Base-by-base conservation (phyloP, 2,888 invertebrate genomes). In the Lochmaea crataegi region DNA sequence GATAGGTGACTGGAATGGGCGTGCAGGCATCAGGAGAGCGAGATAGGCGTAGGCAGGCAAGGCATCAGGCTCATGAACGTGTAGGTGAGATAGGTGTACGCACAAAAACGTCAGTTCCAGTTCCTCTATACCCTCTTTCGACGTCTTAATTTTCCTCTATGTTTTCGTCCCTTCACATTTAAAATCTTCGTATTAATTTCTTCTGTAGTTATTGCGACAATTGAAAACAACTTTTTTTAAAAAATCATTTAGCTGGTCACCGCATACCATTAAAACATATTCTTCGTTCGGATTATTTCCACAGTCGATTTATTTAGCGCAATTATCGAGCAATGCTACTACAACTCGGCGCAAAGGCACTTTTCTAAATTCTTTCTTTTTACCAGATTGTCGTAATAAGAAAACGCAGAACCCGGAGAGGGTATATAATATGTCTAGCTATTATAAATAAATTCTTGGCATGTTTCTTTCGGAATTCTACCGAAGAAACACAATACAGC, bases 241-340 rank as follows among this genome's bases (percentile, higher is more conserved):
- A 10, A 10, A 3, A 45, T 51, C 16, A 45, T 41, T 42, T 45
- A 45, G 12, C 14, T 38, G 11, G 32, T 51, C 32, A 7, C 32
- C 32, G 22, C 69, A 56, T 70, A 64, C 61, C 57, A 41, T 63
- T 14, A 51, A 67, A n/a, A 72, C 67, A 72, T 72, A 72, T 66
- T 72, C 67, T 72, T 42, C 61, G 38, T 42, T 67, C 67, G 71
- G 72, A 77, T 75, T n/a, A n/a, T n/a, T 75, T 74, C 74, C 72
- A 68, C 56, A 14, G 26, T 38, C 38, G 10, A 69, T 77, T 77
- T 80, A 81, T 83, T 82, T 81, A 79, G 77, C 75, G 83, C 81
- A 84, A 84, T 84, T 84, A 83, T 81, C 71, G 73, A 80, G 81
- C 80, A 81, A 83, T 83, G 82, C 76, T 76, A 82, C 76, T 76